phyloP scores from a whole-genome alignment of 2,797 vertebrate genomes.

The Australoheros facetus region DNA sequence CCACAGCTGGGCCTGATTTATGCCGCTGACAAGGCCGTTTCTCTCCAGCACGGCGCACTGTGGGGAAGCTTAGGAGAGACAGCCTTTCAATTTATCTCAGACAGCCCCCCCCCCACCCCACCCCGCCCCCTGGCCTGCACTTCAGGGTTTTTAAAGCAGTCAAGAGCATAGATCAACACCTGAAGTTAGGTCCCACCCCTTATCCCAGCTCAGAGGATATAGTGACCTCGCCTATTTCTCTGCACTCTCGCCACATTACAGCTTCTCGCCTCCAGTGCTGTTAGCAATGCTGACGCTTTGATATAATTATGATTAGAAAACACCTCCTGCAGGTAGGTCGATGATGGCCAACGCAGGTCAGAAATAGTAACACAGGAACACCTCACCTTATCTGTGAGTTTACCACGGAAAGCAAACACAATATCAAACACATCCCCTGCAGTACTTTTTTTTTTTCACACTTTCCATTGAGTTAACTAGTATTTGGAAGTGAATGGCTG shows the following conservation, averaged over 20 bases:
- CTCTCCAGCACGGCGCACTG: constrained; percentile 69
- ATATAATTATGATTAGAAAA: constrained; percentile 75
- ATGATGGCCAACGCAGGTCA: constrained; percentile 41
- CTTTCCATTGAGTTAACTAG: constrained; percentile 29
- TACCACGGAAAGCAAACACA: constrained; percentile 30
- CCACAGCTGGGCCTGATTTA: constrained; percentile 79
- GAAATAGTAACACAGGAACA: constrained; percentile 44
- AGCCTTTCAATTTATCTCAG: constrained; percentile 81
- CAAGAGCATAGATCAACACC: constrained; percentile 70
- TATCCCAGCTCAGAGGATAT: constrained; percentile 72
- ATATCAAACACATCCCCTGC: constrained; percentile 47
- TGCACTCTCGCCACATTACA: constrained; percentile 39
- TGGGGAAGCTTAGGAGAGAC: constrained; percentile 73
- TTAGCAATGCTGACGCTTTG: constrained; percentile 63
- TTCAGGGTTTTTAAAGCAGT: constrained; percentile 69
- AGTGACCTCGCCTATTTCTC: constrained; percentile 68
- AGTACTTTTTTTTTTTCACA: constrained; percentile 18
- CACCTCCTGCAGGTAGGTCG: constrained; percentile 71
- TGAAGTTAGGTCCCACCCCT: constrained; percentile 63
- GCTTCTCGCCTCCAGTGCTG: constrained; percentile 44
- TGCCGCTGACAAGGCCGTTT: constrained; percentile 81
- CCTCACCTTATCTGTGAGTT: constrained; percentile 56
- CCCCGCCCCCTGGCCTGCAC: constrained; percentile 55
- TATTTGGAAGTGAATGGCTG: constrained; percentile 25
- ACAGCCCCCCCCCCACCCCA: constrained; percentile 54